These are phyloP conservation scores for Merops nubicus DNA, from an alignment of 2,113 vertebrate genomes.

Conservation along the genomic window DNA sequence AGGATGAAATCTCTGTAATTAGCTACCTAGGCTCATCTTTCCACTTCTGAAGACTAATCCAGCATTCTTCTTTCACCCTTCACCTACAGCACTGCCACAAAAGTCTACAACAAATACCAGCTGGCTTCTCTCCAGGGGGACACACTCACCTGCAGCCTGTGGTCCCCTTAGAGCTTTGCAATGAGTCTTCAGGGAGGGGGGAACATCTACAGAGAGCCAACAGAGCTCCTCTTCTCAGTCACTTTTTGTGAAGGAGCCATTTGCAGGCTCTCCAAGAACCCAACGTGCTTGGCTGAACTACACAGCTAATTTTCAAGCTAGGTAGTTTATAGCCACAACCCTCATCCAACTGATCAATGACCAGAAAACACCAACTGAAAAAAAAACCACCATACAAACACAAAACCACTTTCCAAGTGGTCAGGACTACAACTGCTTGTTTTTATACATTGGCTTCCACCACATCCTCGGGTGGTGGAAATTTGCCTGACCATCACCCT, in stretches of 20 bases:
- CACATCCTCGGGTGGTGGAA: background rate
- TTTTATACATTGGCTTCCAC: background rate
- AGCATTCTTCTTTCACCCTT: background rate
- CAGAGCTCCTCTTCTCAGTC: background rate
- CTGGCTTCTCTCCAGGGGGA: background rate
- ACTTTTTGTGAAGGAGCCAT: background rate
- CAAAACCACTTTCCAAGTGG: background rate
- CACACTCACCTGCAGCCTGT: background rate
- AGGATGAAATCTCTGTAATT: constrained; percentile 26
- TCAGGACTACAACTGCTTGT: background rate
- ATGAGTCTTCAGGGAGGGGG: background rate
- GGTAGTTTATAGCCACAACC: background rate
- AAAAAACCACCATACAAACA: background rate
- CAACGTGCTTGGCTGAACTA: background rate
- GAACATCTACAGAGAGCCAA: background rate
- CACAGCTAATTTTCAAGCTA: background rate
- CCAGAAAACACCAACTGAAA: background rate
- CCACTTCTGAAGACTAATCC: constrained; percentile 4
- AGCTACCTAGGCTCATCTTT: constrained; percentile 17
- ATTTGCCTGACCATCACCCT: background rate
- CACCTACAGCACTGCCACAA: background rate
- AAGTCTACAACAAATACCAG: background rate
- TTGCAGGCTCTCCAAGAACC: background rate
- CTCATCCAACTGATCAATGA: background rate
- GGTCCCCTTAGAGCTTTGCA: background rate